Conservation (phyloP, 2,888 invertebrate genomes). For the Sipunculus nudus region DNA sequence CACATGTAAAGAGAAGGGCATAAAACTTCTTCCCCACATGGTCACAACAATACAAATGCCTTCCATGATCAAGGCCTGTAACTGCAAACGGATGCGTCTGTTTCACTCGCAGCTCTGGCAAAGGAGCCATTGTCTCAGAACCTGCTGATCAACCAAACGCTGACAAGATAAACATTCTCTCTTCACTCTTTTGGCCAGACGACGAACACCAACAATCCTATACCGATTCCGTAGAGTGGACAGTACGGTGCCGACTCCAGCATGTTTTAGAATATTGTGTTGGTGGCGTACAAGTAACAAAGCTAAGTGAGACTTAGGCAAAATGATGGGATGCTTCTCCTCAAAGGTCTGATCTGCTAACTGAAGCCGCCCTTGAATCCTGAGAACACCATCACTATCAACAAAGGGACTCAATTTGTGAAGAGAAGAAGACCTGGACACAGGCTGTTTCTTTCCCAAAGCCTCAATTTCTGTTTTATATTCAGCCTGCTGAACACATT, state of each 20-base stretch:
- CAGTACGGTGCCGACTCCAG: background rate
- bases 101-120: background rate
- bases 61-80: background rate
- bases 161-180: background rate
- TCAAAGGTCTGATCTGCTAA: background rate
- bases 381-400: background rate
- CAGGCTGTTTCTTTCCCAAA: background rate
- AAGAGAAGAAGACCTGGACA: background rate
- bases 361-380: background rate
- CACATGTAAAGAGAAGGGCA: background rate
- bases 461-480: background rate
- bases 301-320: background rate
- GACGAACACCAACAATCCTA: background rate
- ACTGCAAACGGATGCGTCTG: no score
- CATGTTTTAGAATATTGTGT: background rate
- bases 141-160: background rate
- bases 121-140: background rate
- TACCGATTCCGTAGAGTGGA: background rate
- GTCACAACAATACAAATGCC: background rate
- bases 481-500: background rate
- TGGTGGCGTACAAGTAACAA: background rate
- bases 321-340: background rate
- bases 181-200: background rate
- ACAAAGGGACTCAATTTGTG: background rate
- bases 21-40: background rate